Evolutionary conservation across 2,888 invertebrate genomes (phyloP), one percentile per base, ranked within the genome.

Genomic region (Ecliptopera silaceata): DNA sequence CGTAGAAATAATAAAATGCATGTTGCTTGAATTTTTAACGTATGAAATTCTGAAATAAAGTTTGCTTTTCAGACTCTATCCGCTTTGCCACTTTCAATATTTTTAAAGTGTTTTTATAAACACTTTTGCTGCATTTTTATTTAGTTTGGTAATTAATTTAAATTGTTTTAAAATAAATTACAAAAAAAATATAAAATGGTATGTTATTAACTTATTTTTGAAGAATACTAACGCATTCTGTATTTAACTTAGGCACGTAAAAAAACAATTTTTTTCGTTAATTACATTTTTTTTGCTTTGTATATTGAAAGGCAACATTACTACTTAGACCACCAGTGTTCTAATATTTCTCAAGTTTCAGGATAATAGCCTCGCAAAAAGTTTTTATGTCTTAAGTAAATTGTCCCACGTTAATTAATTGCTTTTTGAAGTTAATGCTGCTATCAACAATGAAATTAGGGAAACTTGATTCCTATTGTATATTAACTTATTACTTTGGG

Each of bases 1-100:
- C 41, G 49, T 51, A 36, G 50, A 51, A 48, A 62, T 51, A 55
- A 59, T 64, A 64, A 57, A 61, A 59, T 45, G 42, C 45, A 42
- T 42, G 41, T 47, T 42, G 41, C 50, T 50, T 32, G 29, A 56
- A 55, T 57, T 51, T 63, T 48, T 36, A 44, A 53, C 55, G 49
- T 45, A 47, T 36, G 18, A 57, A 57, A 44, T 56, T 61, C 39
- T 41, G 43, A 53, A 55, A 61, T 48, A 36, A 53, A 39, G 49
- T 59, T 43, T 49, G 43, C 49, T 38, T 56, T 41, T 38, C 49
- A 42, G 18, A 38, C 22, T 39, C 49, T 39, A 47, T 56, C 47
- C 39, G 54, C 45, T 46, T 36, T 57, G 54, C 55, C 52, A 50
- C 43, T 51, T n/a, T 42, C 42, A 36, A 20, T 42, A 56, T 36